Base-by-base conservation (phyloP, 2,888 invertebrate species). In the Heliconius ethilla region DNA sequence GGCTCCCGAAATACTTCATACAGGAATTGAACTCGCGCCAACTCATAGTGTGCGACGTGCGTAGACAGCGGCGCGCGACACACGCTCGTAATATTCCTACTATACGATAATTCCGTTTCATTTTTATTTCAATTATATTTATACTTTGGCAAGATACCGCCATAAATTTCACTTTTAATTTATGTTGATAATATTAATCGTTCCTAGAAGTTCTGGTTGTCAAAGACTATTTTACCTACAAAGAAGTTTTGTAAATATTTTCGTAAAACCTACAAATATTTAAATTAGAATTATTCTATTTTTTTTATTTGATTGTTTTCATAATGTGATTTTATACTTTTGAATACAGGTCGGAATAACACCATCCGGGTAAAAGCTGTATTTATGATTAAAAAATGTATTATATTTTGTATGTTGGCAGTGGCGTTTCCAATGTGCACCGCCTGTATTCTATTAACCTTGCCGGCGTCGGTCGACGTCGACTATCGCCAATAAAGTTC, bases 11-110 rank as follows among this genome's bases (percentile, higher is more conserved):
- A 94, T 94, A 94, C 91, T 87, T 91, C 90, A 89, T 91, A 92
- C 92, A 93, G 92, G 92, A 93, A 90, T 94, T 93, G 93, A 93
- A 91, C 86, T 88, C 88, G 87, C 87, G 94, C 94, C 94, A 94
- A 93, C 88, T 91, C 90, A 69, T 69, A 69, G 91, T 89, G 91
- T 92, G 91, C 91, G 93, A 91, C 89, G 91, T 92, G 91, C 91
- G 93, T 91, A 93, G 93, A 93, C 92, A 87, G 90, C 90, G 90
- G 87, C 89, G 90, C 89, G 69, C 84, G 83, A 84, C 84, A 84
- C 84, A 85, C 89, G 40, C 69, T 91, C 92, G 88, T 93, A 92
- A 92, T 92, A 89, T 92, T 90, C 89, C 91, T 89, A 91, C 88
- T 90, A 89, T 90, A 92, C 88, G 91, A 92, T 91, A 88, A 33